Percentiles rank a stretch among this genome's conserved stretches.
Conservation (phyloP, 2,888 invertebrate species). For the Meliscaeva auricollis region DNA sequence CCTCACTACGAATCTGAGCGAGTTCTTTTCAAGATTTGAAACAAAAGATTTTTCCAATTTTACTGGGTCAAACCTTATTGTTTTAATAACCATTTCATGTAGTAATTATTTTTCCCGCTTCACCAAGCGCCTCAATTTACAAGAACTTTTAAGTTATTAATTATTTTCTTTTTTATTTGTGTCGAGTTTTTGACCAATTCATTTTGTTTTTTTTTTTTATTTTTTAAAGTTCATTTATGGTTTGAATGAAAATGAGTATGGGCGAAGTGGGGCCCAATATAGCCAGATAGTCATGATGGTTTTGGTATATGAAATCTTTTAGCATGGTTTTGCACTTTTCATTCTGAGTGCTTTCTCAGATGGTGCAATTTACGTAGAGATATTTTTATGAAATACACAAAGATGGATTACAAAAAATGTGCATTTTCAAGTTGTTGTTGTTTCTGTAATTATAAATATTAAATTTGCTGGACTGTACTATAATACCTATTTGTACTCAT, state of each 20-base stretch:
- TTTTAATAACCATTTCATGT: neutral
- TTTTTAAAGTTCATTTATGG: neutral
- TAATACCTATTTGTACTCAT: neutral
- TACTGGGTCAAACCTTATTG: neutral
- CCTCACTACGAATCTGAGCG: neutral
- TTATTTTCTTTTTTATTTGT: neutral
- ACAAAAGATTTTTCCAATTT: neutral
- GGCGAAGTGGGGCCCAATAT: neutral
- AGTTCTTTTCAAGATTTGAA: neutral
- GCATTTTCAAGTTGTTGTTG: slow-evolving; percentile 16
- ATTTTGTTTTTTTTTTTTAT: neutral
- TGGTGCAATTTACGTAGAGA: neutral
- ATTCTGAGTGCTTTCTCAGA: slow-evolving; percentile 29
- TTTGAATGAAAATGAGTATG: neutral
- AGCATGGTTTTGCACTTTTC: slow-evolving; percentile 32
- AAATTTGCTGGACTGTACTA: neutral
- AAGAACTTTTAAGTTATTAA: slow-evolving; percentile 17
- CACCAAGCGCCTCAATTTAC: neutral
- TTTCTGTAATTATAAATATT: slow-evolving; percentile 14
- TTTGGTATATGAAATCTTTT: neutral
- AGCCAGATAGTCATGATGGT: no score
- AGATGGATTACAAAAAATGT: slow-evolving; percentile 20
- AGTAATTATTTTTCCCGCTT: neutral
- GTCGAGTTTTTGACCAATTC: slow-evolving; percentile 15
- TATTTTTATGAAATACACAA: neutral